A percentile compares a stretch with the other conserved stretches of the same genome.
phyloP scores from a whole-genome alignment of 2,888 invertebrate genomes.

The Tromatobia lineatoria region DNA sequence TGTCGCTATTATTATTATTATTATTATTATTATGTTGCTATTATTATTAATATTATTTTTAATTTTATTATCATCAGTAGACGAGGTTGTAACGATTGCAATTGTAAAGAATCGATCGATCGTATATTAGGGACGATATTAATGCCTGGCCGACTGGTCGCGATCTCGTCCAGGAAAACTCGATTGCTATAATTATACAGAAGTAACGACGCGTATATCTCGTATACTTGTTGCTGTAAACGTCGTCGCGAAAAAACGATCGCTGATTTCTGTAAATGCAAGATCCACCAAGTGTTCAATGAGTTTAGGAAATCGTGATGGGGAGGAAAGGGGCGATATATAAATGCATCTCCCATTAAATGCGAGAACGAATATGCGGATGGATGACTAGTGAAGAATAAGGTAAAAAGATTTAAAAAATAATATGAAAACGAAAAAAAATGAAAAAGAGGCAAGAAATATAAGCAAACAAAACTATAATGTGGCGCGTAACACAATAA shows the following conservation, averaged over 20 bases:
- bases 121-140: conserved; percentile 58
- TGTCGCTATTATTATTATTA: conserved; percentile 73
- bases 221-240: conserved; percentile 35
- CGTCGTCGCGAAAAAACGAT: conserved; percentile 56
- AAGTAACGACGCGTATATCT: conserved; percentile 38
- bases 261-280: conserved; percentile 67
- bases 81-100: conserved; percentile 49
- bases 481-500: conserved; percentile 42
- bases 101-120: conserved; percentile 59
- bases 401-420: conserved; percentile 7
- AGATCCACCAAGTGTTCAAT: conserved; percentile 83
- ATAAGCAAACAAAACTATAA: conserved; percentile 25
- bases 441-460: conserved; percentile 18
- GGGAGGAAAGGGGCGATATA: conserved; percentile 44
- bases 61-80: conserved; percentile 58
- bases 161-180: conserved; percentile 61
- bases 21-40: conserved; percentile 54
- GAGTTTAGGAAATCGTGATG: conserved; percentile 73
- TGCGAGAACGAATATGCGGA: conserved; percentile 36
- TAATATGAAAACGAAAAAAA: conserved; percentile 13
- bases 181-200: conserved; percentile 55
- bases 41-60: conserved; percentile 51
- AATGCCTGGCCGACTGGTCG: conserved; percentile 64
- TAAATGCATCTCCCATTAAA: conserved; percentile 47
- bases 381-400: conserved; percentile 22